phyloP scores from a whole-genome alignment of 2,888 invertebrate genomes.

The Drosophila bunnanda region DNA sequence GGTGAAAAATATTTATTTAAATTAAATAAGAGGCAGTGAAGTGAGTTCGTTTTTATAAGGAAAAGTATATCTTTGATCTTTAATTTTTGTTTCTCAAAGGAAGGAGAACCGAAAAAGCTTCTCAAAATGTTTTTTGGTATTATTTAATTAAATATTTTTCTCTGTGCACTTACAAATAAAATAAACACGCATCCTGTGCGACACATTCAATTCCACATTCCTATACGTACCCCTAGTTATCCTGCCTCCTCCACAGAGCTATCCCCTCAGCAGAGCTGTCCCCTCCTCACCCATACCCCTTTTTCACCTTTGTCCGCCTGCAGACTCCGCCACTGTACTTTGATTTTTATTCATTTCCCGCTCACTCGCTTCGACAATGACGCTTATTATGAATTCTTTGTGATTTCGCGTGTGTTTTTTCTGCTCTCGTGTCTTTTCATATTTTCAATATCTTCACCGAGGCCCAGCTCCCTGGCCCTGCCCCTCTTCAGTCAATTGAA shows the following conservation, averaged over 20 bases:
- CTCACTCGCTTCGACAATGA: conserved; percentile 79
- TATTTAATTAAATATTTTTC: background rate
- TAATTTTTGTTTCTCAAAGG: too few relatives aligned
- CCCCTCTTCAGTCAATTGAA: conserved; percentile 56
- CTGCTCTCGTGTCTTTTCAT: conserved; percentile 56
- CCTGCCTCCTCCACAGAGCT: background rate
- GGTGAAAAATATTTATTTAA: background rate
- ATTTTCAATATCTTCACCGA: conserved; percentile 71
- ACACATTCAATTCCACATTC: conserved; percentile 70
- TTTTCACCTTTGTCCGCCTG: conserved; percentile 59
- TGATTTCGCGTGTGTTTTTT: conserved; percentile 74
- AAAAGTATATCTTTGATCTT: too few relatives aligned
- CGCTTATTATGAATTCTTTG: conserved; percentile 83
- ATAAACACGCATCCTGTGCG: conserved; percentile 73
- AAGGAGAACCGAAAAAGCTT: too few relatives aligned
- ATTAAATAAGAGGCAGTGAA: too few relatives aligned
- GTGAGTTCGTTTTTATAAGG: too few relatives aligned
- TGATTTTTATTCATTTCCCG: conserved; percentile 74
- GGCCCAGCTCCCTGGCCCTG: background rate
- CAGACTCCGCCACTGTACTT: conserved; percentile 49
- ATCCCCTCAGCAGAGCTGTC: background rate
- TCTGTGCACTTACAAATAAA: conserved; percentile 36
- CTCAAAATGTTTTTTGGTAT: background rate
- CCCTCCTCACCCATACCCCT: conserved; percentile 53
- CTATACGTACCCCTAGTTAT: conserved; percentile 35